Evolutionary conservation across 2,113 vertebrate species (phyloP).

Genomic region (Gulo gulo): DNA sequence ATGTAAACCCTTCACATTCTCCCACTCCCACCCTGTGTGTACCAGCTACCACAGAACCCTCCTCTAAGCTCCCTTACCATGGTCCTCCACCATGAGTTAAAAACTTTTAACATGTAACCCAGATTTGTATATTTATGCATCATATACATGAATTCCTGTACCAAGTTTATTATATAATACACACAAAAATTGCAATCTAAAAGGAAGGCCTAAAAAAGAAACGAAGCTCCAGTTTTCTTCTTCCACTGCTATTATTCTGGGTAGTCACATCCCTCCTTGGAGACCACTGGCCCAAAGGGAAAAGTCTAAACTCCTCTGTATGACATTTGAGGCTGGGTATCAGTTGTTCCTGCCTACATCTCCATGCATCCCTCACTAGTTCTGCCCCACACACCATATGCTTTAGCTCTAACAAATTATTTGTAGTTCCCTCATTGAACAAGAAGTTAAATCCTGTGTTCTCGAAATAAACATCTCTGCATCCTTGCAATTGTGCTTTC

Average conservation of each 20-base stretch:
- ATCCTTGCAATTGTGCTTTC: not conserved
- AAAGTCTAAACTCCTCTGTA: not conserved
- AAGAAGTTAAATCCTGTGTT: slow-evolving; percentile 21
- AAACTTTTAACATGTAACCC: not conserved
- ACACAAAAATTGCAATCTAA: not conserved
- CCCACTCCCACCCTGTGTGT: not conserved
- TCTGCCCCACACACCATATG: slow-evolving; percentile 54
- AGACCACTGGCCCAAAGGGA: not conserved
- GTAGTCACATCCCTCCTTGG: not conserved
- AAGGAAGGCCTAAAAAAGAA: not conserved
- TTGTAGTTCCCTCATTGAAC: slow-evolving; percentile 30
- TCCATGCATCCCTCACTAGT: not conserved
- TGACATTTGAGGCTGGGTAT: not conserved
- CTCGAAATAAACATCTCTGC: slow-evolving; percentile 12
- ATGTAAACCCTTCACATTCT: not conserved
- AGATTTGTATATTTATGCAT: not conserved
- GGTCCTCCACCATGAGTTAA: not conserved
- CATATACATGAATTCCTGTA: not conserved
- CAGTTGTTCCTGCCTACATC: not conserved
- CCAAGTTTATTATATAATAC: not conserved
- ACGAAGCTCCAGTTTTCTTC: not conserved
- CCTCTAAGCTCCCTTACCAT: not conserved
- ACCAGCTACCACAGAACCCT: not conserved
- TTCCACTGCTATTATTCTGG: not conserved
- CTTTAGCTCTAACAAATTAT: slow-evolving; percentile 33